phyloP scores from a whole-genome alignment of 2,888 invertebrate species.

The Drosophila kambysellisi region DNA sequence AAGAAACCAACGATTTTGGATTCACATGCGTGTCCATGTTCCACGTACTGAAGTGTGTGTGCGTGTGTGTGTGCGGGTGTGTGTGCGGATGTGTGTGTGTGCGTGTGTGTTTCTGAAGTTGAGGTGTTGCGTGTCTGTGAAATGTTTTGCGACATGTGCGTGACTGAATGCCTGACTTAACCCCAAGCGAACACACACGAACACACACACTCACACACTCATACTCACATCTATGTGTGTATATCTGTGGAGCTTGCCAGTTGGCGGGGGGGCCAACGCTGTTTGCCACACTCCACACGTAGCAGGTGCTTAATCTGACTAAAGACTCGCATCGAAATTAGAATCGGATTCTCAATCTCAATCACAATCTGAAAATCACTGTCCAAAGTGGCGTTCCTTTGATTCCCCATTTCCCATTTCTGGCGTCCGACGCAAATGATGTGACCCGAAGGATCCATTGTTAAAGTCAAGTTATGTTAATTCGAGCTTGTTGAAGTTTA shows the following conservation, averaged over 20 bases:
- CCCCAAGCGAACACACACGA: slow-evolving; percentile 18
- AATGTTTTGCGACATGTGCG: slow-evolving; percentile 70
- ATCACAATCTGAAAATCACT: slow-evolving; percentile 37
- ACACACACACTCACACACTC: neutral
- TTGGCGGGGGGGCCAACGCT: neutral
- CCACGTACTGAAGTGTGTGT: slow-evolving; percentile 16
- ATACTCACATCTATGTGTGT: neutral
- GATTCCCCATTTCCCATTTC: slow-evolving; percentile 24
- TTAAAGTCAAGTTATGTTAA: neutral
- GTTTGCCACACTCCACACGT: slow-evolving; percentile 48
- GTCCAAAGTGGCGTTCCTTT: slow-evolving; percentile 8
- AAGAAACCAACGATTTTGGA: slow-evolving; percentile 34
- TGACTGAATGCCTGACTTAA: slow-evolving; percentile 65
- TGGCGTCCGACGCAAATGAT: neutral
- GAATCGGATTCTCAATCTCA: slow-evolving; percentile 39
- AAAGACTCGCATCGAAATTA: slow-evolving; percentile 52
- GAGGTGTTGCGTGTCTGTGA: slow-evolving; percentile 75
- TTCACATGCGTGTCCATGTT: slow-evolving; percentile 36
- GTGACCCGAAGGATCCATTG: neutral
- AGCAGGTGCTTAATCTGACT: slow-evolving; percentile 56
- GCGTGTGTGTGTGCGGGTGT: neutral
- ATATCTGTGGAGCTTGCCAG: neutral
- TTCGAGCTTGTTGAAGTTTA: neutral
- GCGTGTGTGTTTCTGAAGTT: slow-evolving; percentile 14
- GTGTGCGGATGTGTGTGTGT: neutral